Base-by-base conservation (phyloP, 2,797 vertebrate species). In the Glyptemys insculpta region DNA sequence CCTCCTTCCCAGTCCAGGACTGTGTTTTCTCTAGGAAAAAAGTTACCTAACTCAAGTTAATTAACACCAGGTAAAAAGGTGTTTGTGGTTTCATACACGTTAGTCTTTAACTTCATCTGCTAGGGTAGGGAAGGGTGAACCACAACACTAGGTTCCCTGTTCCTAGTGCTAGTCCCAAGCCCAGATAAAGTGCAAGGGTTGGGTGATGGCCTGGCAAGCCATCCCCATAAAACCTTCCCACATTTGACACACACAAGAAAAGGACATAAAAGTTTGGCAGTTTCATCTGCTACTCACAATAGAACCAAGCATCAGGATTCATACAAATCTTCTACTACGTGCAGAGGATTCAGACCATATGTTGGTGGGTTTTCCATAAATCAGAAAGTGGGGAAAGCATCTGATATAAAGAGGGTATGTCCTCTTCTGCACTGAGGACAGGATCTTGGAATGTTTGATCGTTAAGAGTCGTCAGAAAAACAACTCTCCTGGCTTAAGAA, bases 1-100 rank as follows among this genome's bases (percentile, higher is more conserved):
- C 29, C 29, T 78, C 8, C 16, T 19, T 65, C 62, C 62, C 62
- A 65, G 2, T 65, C 16, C 62, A 65, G 16, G 34, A 65, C 62
- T 74, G 72, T 16, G 14, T 74, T 44, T 41, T 74, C 6, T 44
- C 23, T 41, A 74, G n/a, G 37, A 41, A 41, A 41, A 74, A 37
- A 41, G 68, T 72, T 41, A 37, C 34, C 68, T 72, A 41, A 72
- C 21, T 44, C 91, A 91, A 93, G 79, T 91, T 94, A 97, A 93
- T 89, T 95, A 91, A 89, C 41, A 65, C 6, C 23, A 44, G 25
- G 25, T 41, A 27, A 44, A 41, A 50, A 50, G 50, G 50, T 50
- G 88, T 94, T 88, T 57, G 82, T 95, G 94, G 83, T 89, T 96
- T 94, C 85, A 95, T 83, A 90, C 95, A 93, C 90, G 88, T 94